These are phyloP conservation scores for Agrochola lychnidis DNA, from an alignment of 2,888 invertebrate species.

Conservation along the genomic window DNA sequence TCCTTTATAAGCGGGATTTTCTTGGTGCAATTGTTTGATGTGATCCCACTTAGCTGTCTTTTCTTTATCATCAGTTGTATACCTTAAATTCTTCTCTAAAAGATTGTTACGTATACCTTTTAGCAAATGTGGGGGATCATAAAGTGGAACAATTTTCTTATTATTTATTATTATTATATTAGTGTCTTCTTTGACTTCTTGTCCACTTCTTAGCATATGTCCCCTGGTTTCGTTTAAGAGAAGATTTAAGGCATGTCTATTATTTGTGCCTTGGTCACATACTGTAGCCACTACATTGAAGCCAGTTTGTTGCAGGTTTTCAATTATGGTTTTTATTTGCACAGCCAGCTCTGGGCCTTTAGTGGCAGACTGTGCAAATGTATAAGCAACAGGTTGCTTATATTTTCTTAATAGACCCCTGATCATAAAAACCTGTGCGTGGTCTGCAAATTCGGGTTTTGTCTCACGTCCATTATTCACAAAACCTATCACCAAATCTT, in stretches of 20 bases:
- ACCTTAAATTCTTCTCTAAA: conserved; percentile 20
- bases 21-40: not conserved
- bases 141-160: no score
- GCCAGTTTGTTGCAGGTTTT: conserved; percentile 55
- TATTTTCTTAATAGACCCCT: conserved; percentile 63
- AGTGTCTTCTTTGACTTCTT: conserved; percentile 6
- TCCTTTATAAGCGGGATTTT: conserved; percentile 14
- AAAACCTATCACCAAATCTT: conserved; percentile 35
- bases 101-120: conserved; percentile 20
- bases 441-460: conserved; percentile 33
- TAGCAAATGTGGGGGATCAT: conserved; percentile 9
- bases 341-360: conserved; percentile 59
- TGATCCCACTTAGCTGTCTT: conserved; percentile 13
- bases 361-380: conserved; percentile 62
- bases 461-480: conserved; percentile 27
- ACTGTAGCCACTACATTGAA: conserved; percentile 64
- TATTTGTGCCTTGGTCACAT: conserved; percentile 50
- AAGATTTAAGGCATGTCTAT: conserved; percentile 10
- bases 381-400: conserved; percentile 62
- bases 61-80: not conserved
- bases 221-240: conserved; percentile 1
- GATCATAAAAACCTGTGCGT: conserved; percentile 44
- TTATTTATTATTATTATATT: conserved; percentile 18
- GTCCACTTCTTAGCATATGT: conserved; percentile 17
- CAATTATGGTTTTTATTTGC: conserved; percentile 58